Evolutionary conservation across 2,797 vertebrate genomes (phyloP).

Genomic region (Gadopsis bispinosus): DNA sequence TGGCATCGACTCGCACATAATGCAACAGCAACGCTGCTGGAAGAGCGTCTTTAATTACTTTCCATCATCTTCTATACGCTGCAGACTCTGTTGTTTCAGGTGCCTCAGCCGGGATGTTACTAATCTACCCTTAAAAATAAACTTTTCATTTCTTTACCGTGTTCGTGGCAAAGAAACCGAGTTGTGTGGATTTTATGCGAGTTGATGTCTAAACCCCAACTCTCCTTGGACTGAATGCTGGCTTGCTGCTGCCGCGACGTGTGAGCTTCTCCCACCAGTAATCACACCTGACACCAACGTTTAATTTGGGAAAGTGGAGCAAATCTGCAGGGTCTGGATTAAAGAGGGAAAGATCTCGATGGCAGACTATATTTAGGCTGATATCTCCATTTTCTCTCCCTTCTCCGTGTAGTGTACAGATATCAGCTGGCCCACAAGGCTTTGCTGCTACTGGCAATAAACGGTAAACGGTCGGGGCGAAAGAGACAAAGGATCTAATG

Average conservation of each 20-base stretch:
- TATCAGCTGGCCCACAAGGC: background rate
- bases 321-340: conserved; percentile 37
- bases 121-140: background rate
- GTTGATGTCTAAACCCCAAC: background rate
- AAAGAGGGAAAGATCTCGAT: background rate
- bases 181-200: background rate
- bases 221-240: background rate
- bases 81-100: conserved; percentile 6
- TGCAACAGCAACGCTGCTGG: background rate
- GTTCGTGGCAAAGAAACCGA: too few species aligned
- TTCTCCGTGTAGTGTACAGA: background rate
- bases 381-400: background rate
- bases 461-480: too few species aligned
- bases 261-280: background rate
- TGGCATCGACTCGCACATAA: background rate
- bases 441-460: background rate
- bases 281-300: background rate
- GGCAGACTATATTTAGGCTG: conserved; percentile 6
- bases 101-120: background rate
- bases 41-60: background rate
- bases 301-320: conserved; percentile 6
- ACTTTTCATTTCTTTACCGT: too few species aligned
- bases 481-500: background rate
- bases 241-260: background rate
- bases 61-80: accelerated